Conservation (phyloP, 2,113 vertebrate genomes). For the Noctilio leporinus region DNA sequence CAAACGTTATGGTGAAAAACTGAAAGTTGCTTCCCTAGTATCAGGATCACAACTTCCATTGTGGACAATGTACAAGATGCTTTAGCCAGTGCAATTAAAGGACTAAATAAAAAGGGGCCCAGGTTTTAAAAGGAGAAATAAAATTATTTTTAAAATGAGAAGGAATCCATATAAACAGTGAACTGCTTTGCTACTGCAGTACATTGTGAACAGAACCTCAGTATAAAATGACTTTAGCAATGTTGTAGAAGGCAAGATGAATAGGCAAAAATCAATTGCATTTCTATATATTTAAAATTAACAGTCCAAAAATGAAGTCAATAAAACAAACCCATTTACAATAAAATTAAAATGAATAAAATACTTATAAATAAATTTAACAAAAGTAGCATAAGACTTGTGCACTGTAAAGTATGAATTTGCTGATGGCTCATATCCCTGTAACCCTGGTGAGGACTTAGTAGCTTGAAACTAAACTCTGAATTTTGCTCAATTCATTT, state of each 20-base stretch:
- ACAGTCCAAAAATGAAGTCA: background rate
- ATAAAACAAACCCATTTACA: background rate
- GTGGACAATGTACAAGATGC: background rate
- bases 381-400: background rate
- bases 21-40: background rate
- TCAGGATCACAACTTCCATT: background rate
- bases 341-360: background rate
- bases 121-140: background rate
- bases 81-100: background rate
- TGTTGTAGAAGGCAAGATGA: background rate
- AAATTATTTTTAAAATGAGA: too few relatives aligned
- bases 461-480: background rate
- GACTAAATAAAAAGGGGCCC: background rate
- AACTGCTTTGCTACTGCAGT: background rate
- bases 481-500: background rate
- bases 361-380: background rate
- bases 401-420: background rate
- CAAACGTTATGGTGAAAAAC: background rate
- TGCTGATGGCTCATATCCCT: background rate
- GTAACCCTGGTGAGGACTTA: rapidly evolving
- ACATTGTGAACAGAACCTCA: background rate
- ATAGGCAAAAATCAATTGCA: background rate
- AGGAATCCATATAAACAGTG: background rate
- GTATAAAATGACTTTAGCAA: background rate
- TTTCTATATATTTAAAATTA: background rate